Percentiles rank a stretch among this genome's conserved stretches.
These are phyloP conservation scores for Enteromius radiatus DNA, from an alignment of 2,797 vertebrate species.

Conservation along the genomic window DNA sequence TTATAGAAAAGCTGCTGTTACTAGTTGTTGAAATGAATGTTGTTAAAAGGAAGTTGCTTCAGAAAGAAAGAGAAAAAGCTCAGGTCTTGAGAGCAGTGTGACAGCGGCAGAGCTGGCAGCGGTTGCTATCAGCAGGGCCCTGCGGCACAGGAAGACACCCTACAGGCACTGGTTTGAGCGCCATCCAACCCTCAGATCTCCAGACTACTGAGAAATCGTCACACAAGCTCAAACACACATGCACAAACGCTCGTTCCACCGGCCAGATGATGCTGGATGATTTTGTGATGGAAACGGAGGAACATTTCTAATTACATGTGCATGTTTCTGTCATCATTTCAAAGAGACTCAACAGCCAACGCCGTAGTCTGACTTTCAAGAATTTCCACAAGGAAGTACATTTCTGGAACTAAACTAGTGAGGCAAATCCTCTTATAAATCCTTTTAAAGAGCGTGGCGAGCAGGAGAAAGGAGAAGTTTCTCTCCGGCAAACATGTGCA, in stretches of 20 bases:
- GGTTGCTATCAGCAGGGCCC: slow-evolving; percentile 43
- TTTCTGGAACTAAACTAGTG: slow-evolving; percentile 82
- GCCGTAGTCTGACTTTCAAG: slow-evolving; percentile 79
- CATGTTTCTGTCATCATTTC: slow-evolving; percentile 65
- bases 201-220: slow-evolving; percentile 60
- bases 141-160: slow-evolving; percentile 47
- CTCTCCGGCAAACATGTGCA: slow-evolving; percentile 78
- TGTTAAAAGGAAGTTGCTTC: slow-evolving; percentile 40
- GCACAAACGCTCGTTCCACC: slow-evolving; percentile 17
- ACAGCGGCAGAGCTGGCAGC: slow-evolving; percentile 51
- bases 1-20: background rate
- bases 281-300: slow-evolving; percentile 35
- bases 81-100: slow-evolving; percentile 55
- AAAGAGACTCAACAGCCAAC: slow-evolving; percentile 59
- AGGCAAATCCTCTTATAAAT: slow-evolving; percentile 83
- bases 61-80: slow-evolving; percentile 61
- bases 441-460: slow-evolving; percentile 79
- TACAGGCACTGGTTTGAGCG: slow-evolving; percentile 54
- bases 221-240: slow-evolving; percentile 35
- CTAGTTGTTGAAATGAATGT: background rate
- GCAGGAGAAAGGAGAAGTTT: slow-evolving; percentile 73
- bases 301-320: slow-evolving; percentile 45
- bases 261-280: slow-evolving; percentile 30
- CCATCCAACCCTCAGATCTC: slow-evolving; percentile 65
- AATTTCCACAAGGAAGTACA: slow-evolving; percentile 78